Conservation (phyloP, 2,113 vertebrate species). For the Chloropsis cyanopogon region DNA sequence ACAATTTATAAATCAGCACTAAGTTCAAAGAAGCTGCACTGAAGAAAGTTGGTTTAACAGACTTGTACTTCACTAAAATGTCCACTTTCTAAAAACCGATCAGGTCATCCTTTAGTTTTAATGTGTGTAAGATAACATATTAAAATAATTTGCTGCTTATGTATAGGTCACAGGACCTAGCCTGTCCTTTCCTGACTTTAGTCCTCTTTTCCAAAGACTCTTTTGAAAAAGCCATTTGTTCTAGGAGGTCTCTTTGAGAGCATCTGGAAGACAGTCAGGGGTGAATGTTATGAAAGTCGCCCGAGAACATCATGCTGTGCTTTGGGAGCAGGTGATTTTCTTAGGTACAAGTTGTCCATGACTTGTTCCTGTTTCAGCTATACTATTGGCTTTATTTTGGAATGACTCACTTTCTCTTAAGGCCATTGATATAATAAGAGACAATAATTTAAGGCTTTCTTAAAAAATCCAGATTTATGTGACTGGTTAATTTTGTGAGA, state of each 20-base stretch:
- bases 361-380: neutral
- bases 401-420: neutral
- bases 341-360: neutral
- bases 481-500: neutral
- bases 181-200: neutral
- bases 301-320: neutral
- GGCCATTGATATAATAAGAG: neutral
- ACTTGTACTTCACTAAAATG: accelerated
- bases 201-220: neutral
- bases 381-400: neutral
- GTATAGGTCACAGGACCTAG: neutral
- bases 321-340: neutral
- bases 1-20: neutral
- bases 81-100: neutral
- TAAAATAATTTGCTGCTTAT: neutral
- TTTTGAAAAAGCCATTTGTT: neutral
- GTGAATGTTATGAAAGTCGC: neutral
- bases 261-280: neutral
- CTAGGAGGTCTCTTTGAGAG: neutral
- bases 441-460: neutral
- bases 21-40: neutral
- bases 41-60: neutral
- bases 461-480: neutral
- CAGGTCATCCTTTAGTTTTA: neutral
- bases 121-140: neutral